Percentiles rank a stretch among this genome's conserved stretches.
Evolutionary conservation across 2,113 vertebrate genomes (phyloP).

Genomic region (Panthera tigris): DNA sequence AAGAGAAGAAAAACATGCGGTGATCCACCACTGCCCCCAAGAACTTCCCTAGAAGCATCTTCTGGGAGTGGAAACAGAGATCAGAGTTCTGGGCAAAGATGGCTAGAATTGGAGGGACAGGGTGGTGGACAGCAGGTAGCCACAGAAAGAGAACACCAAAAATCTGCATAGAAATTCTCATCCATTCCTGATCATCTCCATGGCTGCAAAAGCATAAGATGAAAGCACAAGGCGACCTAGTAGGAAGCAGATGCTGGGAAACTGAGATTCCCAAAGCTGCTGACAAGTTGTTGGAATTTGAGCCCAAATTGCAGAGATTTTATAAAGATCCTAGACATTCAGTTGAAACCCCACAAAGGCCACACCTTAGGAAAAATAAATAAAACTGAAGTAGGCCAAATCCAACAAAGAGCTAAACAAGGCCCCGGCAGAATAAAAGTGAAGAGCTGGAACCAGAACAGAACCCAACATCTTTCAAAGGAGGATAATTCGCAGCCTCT

Average conservation of each 20-base stretch:
- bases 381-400: not conserved
- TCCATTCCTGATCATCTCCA: not conserved
- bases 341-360: not conserved
- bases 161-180: not conserved
- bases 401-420: not conserved
- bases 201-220: not conserved
- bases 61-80: not conserved
- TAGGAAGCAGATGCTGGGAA: not conserved
- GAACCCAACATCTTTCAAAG: conserved; percentile 1
- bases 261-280: not conserved
- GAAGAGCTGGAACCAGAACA: not conserved
- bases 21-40: not conserved
- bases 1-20: not conserved
- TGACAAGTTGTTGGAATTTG: not conserved
- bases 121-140: not conserved
- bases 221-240: not conserved
- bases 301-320: not conserved
- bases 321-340: not conserved
- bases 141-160: not conserved
- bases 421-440: not conserved
- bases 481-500: not conserved
- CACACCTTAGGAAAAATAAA: not conserved
- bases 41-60: not conserved
- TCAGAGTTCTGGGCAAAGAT: not conserved
- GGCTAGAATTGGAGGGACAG: not conserved